Percentiles rank a stretch among this genome's conserved stretches.
phyloP scores from a whole-genome alignment of 2,113 vertebrate genomes.

The Haliaeetus leucogaster region DNA sequence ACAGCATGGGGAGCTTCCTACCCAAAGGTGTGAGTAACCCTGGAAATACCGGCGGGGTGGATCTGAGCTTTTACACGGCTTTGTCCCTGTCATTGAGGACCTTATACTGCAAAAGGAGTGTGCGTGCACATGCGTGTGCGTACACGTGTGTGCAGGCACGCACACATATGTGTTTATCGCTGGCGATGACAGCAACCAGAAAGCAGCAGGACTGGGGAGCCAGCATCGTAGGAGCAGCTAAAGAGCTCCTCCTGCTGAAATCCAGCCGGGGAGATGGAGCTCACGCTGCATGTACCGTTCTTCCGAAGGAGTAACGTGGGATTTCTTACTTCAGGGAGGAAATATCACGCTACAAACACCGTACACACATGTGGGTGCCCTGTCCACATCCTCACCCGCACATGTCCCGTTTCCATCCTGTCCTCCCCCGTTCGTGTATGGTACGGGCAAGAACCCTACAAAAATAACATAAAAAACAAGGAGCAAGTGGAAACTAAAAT shows the following conservation, averaged over 20 bases:
- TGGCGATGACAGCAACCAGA: background rate
- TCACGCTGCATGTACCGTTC: accelerated
- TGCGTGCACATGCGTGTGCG: background rate
- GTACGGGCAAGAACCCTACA: background rate
- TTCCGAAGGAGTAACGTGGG: accelerated
- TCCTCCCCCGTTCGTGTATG: accelerated
- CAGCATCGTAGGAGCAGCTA: background rate
- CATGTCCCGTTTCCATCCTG: background rate
- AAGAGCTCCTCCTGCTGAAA: slow-evolving; percentile 59
- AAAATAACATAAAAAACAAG: background rate
- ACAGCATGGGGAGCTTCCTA: accelerated
- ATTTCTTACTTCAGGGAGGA: background rate
- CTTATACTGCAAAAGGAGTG: accelerated
- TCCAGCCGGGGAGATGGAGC: background rate
- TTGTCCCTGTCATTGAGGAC: accelerated
- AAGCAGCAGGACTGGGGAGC: background rate
- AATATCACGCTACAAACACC: background rate
- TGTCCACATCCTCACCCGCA: background rate
- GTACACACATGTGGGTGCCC: accelerated
- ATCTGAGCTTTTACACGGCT: background rate
- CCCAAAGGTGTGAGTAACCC: background rate
- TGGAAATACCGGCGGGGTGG: accelerated
- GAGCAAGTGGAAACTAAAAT: background rate
- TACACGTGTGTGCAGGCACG: background rate
- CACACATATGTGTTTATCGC: background rate